A percentile compares a stretch with the other conserved stretches of the same genome.
Conservation (phyloP, 2,797 vertebrate species). For the Xenops minutus region DNA sequence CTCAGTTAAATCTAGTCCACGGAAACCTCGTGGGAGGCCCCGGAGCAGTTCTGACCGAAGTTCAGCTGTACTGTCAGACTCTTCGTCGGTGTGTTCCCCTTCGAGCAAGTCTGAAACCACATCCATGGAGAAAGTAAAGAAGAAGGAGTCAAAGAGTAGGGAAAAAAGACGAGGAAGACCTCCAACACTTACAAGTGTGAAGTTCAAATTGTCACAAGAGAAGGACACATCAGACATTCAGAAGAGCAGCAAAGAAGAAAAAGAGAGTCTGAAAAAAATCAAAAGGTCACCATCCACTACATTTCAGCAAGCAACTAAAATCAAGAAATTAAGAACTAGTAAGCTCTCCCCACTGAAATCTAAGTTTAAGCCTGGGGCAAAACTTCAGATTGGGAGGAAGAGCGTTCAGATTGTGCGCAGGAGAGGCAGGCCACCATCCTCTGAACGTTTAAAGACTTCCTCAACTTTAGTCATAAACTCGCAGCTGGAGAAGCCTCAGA, state of each 20-base stretch:
- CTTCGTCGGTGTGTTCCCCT: constrained; percentile 77
- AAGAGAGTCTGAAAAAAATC: constrained; percentile 81
- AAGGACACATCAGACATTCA: constrained; percentile 73
- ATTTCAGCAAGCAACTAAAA: constrained; percentile 88
- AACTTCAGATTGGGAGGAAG: constrained; percentile 82
- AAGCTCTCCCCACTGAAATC: constrained; percentile 92
- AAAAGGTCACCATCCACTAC: constrained; percentile 84
- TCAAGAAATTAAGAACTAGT: constrained; percentile 90
- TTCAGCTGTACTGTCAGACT: constrained; percentile 77
- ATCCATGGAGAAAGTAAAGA: constrained; percentile 87
- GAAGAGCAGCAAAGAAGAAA: constrained; percentile 81
- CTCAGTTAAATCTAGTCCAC: constrained; percentile 82
- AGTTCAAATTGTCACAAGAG: constrained; percentile 81
- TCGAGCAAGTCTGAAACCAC: constrained; percentile 83
- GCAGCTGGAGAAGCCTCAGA: constrained; percentile 86
- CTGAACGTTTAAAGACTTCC: constrained; percentile 89
- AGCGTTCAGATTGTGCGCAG: constrained; percentile 86
- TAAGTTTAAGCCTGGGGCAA: constrained; percentile 85
- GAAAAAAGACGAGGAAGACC: constrained; percentile 95
- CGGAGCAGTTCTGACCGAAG: constrained; percentile 85
- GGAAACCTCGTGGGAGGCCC: constrained; percentile 95
- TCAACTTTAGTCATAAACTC: constrained; percentile 74
- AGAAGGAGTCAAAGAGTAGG: constrained; percentile 86
- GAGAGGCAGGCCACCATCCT: constrained; percentile 90
- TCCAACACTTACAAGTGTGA: constrained; percentile 78